Conservation (phyloP, 2,797 vertebrate genomes). For the Muscicapa striata region DNA sequence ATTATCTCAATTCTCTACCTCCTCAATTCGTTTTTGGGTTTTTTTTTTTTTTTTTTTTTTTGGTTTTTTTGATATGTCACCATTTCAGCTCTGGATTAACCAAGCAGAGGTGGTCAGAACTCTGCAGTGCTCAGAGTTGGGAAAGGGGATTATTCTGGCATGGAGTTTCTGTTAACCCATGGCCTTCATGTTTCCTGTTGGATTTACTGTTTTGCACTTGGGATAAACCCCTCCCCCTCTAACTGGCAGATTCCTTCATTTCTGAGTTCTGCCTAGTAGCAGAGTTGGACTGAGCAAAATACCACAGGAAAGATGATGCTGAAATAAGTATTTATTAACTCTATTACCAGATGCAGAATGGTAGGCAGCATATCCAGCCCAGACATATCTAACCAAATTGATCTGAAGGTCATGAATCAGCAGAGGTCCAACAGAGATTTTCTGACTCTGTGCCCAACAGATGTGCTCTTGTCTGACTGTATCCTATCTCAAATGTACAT, state of each 20-base stretch:
- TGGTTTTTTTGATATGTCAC: not conserved
- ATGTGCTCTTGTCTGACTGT: not conserved
- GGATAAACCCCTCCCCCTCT: not conserved
- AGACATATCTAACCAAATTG: not conserved
- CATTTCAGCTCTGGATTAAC: not conserved
- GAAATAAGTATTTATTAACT: slow-evolving; percentile 45
- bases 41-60: not conserved
- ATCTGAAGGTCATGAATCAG: slow-evolving; percentile 23
- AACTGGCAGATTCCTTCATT: not conserved
- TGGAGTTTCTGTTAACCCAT: not conserved
- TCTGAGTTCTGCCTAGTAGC: slow-evolving; percentile 51
- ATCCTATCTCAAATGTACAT: not conserved
- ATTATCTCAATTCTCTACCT: not conserved
- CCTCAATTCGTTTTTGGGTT: too few species aligned
- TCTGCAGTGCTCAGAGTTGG: not conserved
- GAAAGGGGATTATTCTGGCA: not conserved
- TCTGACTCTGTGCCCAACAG: not conserved
- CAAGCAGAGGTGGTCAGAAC: not conserved
- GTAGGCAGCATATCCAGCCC: slow-evolving; percentile 6
- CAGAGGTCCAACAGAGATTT: slow-evolving; percentile 10
- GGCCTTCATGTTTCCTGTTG: not conserved
- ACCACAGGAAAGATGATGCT: slow-evolving; percentile 53
- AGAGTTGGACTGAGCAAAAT: slow-evolving; percentile 47
- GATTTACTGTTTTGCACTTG: not conserved
- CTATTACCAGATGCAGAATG: slow-evolving; percentile 46